Base-by-base conservation (phyloP, 2,113 vertebrate genomes). In the Pica pica region DNA sequence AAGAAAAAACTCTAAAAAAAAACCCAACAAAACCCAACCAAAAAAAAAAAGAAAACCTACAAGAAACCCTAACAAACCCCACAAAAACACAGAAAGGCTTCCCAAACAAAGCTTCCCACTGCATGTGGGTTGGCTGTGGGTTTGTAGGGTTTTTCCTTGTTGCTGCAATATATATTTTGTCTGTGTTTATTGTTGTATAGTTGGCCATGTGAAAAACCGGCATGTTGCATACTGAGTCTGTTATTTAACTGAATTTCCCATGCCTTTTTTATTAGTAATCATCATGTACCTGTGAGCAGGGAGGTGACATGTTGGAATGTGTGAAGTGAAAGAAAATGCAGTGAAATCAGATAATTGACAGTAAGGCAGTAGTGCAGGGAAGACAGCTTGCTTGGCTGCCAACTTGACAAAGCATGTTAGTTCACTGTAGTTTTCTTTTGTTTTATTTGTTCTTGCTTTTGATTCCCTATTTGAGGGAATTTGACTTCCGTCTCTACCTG, bases 321-420 rank as follows among this genome's bases (percentile, higher is more conserved):
- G n/a, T 68, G 46, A 79, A 76, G 27, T 65, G 74, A 78, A 94
- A 95, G 81, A 35, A 81, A 26, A 15, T 61, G 56, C 64, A 85
- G 14, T 79, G 55, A 87, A 83, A 83, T 89, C 30, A 69, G 86
- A 49, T 91, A 50, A 95, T 65, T 97, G 89, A 69, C 78, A 53
- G 68, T 31, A 59, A 39, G 61, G 37, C 2, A 1, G 41, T 57
- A 92, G 46, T 42, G 27, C 57, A 83, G n/a, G 33, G 21, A 86
- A 83, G 83, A 61, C 42, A 81, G 73, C n/a, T 91, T 85, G 46
- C 87, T 85, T 88, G 64, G 39, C 56, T 95, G 68, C 68, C 84
- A 78, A 28, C 39, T 74, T 61, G 52, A 87, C 39, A 78, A 80
- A 41, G 49, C 28, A n/a, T 26, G 13, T 83, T 89, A 52, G n/a